Conservation (phyloP, 2,113 vertebrate genomes). For the Sinocyclocheilus maitianheensis region DNA sequence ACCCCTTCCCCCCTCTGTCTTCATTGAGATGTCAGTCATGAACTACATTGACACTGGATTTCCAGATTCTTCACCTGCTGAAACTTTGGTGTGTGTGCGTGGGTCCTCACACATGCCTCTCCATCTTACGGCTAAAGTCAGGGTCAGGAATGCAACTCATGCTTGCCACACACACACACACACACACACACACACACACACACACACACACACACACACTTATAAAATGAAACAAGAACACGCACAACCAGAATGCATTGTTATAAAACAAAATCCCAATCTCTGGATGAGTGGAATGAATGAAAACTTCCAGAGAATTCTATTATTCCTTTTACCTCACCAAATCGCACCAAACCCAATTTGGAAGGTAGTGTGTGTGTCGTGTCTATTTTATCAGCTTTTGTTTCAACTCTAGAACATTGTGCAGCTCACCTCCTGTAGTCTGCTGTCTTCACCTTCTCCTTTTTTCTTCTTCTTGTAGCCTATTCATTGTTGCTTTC, state of each 20-base stretch:
- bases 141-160: conserved; percentile 26
- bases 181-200: not conserved
- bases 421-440: conserved; percentile 37
- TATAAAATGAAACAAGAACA: conserved; percentile 1
- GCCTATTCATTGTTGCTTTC: conserved; percentile 7
- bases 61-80: conserved; percentile 51
- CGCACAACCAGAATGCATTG: not conserved
- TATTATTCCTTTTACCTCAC: not conserved
- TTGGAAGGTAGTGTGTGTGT: not conserved
- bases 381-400: conserved; percentile 38
- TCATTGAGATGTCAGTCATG: conserved; percentile 51
- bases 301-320: not conserved
- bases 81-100: conserved; percentile 31
- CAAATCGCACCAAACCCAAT: not conserved
- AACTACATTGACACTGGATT: conserved; percentile 42
- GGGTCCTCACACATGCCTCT: conserved; percentile 34
- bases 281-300: not conserved
- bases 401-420: conserved; percentile 42
- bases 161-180: conserved; percentile 18
- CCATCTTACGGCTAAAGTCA: conserved; percentile 40
- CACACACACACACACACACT: not conserved
- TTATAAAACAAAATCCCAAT: too few species aligned
- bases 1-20: conserved; percentile 3
- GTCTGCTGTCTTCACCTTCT: conserved; percentile 4
- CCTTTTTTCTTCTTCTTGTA: not conserved